Conservation (phyloP, 2,888 invertebrate species). For the Mechanitis messenoides region DNA sequence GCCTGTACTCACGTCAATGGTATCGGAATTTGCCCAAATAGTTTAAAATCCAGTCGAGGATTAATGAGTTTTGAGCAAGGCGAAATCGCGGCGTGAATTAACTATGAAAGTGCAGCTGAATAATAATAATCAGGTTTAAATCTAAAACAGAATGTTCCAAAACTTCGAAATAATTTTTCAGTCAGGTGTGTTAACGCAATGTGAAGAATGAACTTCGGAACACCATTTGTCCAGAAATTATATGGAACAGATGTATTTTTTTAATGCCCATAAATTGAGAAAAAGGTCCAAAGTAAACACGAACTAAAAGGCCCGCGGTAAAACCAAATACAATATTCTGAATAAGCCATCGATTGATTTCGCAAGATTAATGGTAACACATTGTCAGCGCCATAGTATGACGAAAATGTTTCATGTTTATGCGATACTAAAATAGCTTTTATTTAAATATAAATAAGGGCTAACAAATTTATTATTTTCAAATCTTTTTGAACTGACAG, state of each 20-base stretch:
- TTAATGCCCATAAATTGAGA: conserved; percentile 63
- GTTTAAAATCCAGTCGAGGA: too few species aligned
- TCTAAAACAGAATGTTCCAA: neutral
- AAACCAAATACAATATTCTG: conserved; percentile 75
- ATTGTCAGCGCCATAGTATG: conserved; percentile 74
- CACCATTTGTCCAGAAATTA: conserved; percentile 23
- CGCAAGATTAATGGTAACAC: conserved; percentile 75
- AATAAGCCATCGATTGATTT: conserved; percentile 78
- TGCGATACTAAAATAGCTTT: conserved; percentile 59
- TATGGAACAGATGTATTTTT: conserved; percentile 61
- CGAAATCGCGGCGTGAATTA: too few species aligned
- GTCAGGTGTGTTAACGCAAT: neutral
- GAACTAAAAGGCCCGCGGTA: conserved; percentile 66
- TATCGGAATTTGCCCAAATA: too few species aligned
- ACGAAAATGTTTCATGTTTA: conserved; percentile 49
- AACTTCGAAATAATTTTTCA: neutral
- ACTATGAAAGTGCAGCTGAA: too few species aligned
- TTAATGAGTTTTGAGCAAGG: too few species aligned
- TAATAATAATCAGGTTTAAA: too few species aligned
- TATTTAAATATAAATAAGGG: conserved; percentile 50
- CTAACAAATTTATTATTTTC: conserved; percentile 53
- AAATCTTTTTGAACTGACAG: conserved; percentile 54
- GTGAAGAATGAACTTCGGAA: conserved; percentile 13
- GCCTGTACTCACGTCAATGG: too few species aligned
- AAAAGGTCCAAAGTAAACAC: conserved; percentile 74